Base-by-base conservation (phyloP, 2,113 vertebrate genomes). In the Chlamydotis undulata region DNA sequence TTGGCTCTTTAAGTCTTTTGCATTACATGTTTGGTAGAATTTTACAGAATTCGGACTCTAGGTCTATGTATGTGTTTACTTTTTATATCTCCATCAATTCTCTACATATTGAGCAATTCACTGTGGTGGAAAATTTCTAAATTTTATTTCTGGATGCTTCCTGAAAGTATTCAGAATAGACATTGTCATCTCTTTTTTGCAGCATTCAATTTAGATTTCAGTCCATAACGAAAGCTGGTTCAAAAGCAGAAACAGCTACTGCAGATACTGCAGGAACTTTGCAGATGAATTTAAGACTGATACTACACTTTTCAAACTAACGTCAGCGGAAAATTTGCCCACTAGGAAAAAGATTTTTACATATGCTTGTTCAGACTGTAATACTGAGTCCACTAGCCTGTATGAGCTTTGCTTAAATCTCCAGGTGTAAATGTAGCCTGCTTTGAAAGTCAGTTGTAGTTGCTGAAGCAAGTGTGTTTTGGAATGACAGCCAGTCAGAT, bases 401-500 rank as follows among this genome's bases (percentile, higher is more conserved):
- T 9, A 31, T 67, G 83, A 85, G 57, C 50, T 50, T 65, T 43
- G 43, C 60, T 94, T 76, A 82, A 85, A 70, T 68, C 39, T 94
- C 55, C 49, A 75, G 52, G 80, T 93, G 71, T 81, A 83, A 92
- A 78, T 71, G 8, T 16, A 65, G 56, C 21, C 31, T 91, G 2
- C 83, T 94, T 60, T 91, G 55, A 76, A 96, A 94, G 50, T 69
- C 81, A 67, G 15, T 82, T 89, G 67, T 68, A 47, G 65, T 12
- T 83, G 77, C 63, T 89, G 90, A 88, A 96, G 63, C 61, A 90
- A 87, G 83, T 53, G 37, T 64, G 49, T 56, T 89, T 85, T 70
- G 65, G 79, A 85, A 60, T 94, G 71, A 85, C 68, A 91, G 59
- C 43, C 69, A 83, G 56, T 4, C 56, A 94, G 91, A 93, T 0